phyloP scores from a whole-genome alignment of 1,140 invertebrate genomes.

The Bicyclus anynana region DNA sequence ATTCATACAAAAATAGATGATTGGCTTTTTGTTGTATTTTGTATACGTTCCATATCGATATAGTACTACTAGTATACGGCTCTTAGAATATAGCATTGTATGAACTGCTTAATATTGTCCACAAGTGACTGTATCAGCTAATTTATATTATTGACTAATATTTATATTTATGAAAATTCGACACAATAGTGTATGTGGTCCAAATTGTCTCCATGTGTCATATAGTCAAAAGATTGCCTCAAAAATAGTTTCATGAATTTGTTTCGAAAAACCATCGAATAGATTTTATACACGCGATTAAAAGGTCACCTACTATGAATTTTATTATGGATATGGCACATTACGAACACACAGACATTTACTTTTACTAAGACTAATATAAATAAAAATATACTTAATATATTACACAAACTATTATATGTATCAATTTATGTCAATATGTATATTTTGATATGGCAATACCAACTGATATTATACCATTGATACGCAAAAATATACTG shows the following conservation, averaged over 20 bases:
- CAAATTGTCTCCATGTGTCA: background rate
- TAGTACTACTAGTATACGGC: background rate
- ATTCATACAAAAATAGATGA: slow-evolving; percentile 56
- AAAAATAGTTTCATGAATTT: slow-evolving; percentile 28
- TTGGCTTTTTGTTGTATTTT: background rate
- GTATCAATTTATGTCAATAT: background rate
- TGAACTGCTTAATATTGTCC: background rate
- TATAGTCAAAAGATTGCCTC: slow-evolving; percentile 1
- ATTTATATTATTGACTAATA: too few relatives aligned
- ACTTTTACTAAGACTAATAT: too few relatives aligned
- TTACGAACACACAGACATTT: slow-evolving; percentile 37
- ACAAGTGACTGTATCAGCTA: background rate
- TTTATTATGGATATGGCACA: slow-evolving; percentile 25
- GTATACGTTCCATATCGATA: background rate
- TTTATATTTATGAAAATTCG: background rate
- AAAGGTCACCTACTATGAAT: slow-evolving; percentile 12
- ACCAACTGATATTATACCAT: background rate
- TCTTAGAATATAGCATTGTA: background rate
- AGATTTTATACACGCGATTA: slow-evolving; percentile 29
- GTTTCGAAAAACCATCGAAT: too few relatives aligned
- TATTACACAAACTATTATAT: background rate
- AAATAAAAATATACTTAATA: too few relatives aligned
- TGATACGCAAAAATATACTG: background rate
- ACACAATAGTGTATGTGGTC: background rate
- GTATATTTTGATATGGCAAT: background rate